Evolutionary conservation across 2,113 vertebrate species (phyloP), one percentile per base, ranked within the genome.

Genomic region (Stegastes partitus): DNA sequence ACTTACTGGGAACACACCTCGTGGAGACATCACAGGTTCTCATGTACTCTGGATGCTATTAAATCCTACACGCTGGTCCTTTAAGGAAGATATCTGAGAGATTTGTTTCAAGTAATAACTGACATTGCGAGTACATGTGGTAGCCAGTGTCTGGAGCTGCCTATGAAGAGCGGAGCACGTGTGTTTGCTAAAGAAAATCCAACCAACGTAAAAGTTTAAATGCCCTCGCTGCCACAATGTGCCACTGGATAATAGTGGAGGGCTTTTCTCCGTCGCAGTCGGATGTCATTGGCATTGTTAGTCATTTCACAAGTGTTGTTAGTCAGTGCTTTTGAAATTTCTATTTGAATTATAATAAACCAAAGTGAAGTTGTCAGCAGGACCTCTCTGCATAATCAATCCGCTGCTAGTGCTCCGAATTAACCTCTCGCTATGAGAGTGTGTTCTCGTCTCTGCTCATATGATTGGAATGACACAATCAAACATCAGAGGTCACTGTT

Each of bases 401-500:
- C 74, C 69, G 77, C 57, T 68, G 57, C 39, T 44, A 44, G 66
- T 42, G 63, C 66, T 84, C 68, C 28, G 42, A 25, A 83, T 77
- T 64, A 57, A 77, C 84, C 76, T 39, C 68, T 61, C 4, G 18
- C 53, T 19, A 26, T 47, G 59, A 83, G 66, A 68, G 56, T 0
- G 21, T 22, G 67, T 26, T 71, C 65, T 61, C 58, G n/a, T 66
- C 76, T 67, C 22, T 2, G 34, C 50, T 69, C 63, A 23, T 44
- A 47, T 70, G 64, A 74, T 64, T 69, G 85, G 73, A 94, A 85
- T 80, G 85, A 93, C 83, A 88, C 82, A 91, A 89, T 81, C 90
- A 93, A 90, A 92, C 92, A 92, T 89, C 82, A 91, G 91, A 89
- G 89, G 90, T 94, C 94, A 95, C 93, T 93, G 90, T 92, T 94